Percentiles rank a stretch among this genome's conserved stretches.
phyloP scores from a whole-genome alignment of 1,140 invertebrate genomes.

The Liolophura sinensis region DNA sequence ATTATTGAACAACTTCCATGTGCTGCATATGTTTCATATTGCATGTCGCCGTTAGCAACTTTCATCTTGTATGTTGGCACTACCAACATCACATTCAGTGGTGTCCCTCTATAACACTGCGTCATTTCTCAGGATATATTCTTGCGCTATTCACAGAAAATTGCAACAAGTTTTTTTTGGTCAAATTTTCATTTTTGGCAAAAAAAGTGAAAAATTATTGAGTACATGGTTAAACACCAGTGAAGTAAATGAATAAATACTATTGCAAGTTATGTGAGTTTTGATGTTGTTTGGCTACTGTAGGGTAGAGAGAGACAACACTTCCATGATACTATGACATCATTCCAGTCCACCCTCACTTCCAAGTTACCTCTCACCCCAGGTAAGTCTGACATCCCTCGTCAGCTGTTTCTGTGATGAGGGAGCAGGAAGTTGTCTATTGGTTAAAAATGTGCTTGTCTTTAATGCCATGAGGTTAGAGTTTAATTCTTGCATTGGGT shows the following conservation, averaged over 20 bases:
- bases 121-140: too few relatives aligned
- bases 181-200: too few relatives aligned
- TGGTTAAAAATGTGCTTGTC: neutral
- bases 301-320: conserved; percentile 51
- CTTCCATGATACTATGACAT: conserved; percentile 50
- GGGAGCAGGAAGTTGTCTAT: neutral
- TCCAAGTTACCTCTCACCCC: conserved; percentile 28
- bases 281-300: conserved; percentile 1
- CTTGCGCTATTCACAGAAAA: too few relatives aligned
- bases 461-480: neutral
- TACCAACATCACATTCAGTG: too few relatives aligned
- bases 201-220: neutral
- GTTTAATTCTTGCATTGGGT: neutral
- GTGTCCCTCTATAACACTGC: too few relatives aligned
- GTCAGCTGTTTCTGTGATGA: neutral
- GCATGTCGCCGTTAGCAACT: too few relatives aligned
- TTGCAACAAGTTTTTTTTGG: neutral
- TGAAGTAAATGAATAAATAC: too few relatives aligned
- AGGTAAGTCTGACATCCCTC: conserved; percentile 5
- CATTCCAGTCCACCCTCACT: conserved; percentile 47
- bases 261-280: too few relatives aligned
- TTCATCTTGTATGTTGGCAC: too few relatives aligned
- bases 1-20: too few relatives aligned
- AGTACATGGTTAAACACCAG: too few relatives aligned
- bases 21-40: too few relatives aligned